Base-by-base conservation (phyloP, 1,140 invertebrate genomes). In the Caenorhabditis latens region DNA sequence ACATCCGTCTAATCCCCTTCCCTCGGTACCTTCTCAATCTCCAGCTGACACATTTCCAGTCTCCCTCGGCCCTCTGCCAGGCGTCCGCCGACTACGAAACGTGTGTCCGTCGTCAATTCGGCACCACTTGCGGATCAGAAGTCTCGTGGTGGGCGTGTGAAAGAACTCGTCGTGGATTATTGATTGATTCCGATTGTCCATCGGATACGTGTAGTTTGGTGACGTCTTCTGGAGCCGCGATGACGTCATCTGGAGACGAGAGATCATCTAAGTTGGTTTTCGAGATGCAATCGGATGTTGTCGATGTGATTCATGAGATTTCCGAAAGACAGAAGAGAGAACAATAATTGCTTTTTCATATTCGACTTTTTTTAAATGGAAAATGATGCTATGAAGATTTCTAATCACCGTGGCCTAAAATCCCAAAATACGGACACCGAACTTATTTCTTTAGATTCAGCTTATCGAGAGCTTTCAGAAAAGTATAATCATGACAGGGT, bases 121-220 rank as follows among this genome's bases (percentile, higher is more conserved):
- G 1, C 16, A 11, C 48, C 40, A 75, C 61, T 0, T 86, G 84
- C 32, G 84, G 84, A 16, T 13, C 46, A n/a, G 84, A 86, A 50
- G 32, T 32, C 84, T 53, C 61, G n/a, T 86, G 84, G 84, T 86
- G 84, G 84, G 63, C 65, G 0, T 86, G 84, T 42, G 84, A 86
- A 57, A 8, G 84, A 7, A 58, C 57, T 13, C 65, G 84, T 19
- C 63, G 42, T 40, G 84, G 63, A 40, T 55, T 86, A 50, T 75
- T 21, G 19, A 75, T 86, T 16, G 84, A 86, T 46, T 50, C 46
- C 1, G 65, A 86, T 46, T 86, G 84, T 46, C 84, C 84, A 43
- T 42, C 11, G 13, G 43, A 75, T 24, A 75, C 19, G 14, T 86
- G 84, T 32, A 75, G 67, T 75, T 11, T 75, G 43, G 67, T 75